These are phyloP conservation scores for Caenorhabditis imperialis DNA, from an alignment of 2,888 invertebrate genomes.

Conservation along the genomic window DNA sequence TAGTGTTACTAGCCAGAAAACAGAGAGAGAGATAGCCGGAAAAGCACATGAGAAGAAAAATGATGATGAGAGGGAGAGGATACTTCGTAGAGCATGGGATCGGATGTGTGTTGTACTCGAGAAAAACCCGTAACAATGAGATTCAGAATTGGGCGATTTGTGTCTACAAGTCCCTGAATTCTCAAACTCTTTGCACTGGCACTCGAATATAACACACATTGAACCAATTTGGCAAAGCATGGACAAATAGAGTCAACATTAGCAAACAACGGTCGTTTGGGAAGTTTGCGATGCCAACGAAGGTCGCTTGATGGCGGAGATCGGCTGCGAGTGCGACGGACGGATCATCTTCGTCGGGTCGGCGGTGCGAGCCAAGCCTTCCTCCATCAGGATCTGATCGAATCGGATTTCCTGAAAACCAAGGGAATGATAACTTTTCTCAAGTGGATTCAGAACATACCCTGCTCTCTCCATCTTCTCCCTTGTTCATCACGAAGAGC, in stretches of 20 bases:
- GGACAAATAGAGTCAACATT: constrained; percentile 22
- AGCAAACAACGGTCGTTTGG: constrained; percentile 48
- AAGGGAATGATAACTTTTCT: neutral
- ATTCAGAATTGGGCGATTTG: neutral
- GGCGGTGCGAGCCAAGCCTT: constrained; percentile 73
- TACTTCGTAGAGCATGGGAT: constrained; percentile 42
- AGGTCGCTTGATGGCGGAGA: constrained; percentile 27
- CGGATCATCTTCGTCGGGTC: constrained; percentile 70
- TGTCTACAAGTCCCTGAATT: no score
- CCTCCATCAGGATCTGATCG: constrained; percentile 69
- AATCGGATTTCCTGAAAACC: constrained; percentile 69
- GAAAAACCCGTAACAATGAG: constrained; percentile 13
- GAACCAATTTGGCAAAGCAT: constrained; percentile 39
- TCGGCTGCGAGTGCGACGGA: neutral
- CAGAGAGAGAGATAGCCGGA: constrained; percentile 11
- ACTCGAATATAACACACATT: constrained; percentile 31
- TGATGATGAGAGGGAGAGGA: constrained; percentile 15
- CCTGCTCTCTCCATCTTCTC: constrained; percentile 34
- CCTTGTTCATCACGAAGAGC: constrained; percentile 57
- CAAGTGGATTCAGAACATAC: constrained; percentile 12
- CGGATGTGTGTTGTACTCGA: constrained; percentile 28
- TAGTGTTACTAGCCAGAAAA: constrained; percentile 12
- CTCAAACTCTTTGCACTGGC: constrained; percentile 9
- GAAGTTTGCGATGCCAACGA: constrained; percentile 50
- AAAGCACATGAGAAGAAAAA: constrained; percentile 17